These are phyloP conservation scores for Chaetophractus vellerosus DNA, from an alignment of 2,797 vertebrate genomes.

Conservation along the genomic window DNA sequence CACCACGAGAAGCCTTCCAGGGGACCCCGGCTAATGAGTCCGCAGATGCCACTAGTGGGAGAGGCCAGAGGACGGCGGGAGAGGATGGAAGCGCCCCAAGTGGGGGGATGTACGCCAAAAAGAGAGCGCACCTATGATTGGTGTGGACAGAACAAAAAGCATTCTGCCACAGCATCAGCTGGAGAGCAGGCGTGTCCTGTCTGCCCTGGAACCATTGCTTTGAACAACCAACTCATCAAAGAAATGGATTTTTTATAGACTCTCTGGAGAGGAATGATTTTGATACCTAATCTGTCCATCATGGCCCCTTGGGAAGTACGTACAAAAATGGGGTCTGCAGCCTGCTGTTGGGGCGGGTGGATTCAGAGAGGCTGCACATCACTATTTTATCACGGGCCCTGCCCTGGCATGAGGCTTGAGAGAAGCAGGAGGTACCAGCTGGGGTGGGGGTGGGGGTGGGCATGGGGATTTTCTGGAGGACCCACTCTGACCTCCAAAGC, in stretches of 20 bases:
- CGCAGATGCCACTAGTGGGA: background rate
- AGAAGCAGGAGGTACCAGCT: background rate
- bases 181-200: background rate
- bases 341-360: fast-evolving
- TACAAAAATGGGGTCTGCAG: background rate
- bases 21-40: background rate
- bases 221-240: slow-evolving; percentile 79
- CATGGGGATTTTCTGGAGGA: fast-evolving
- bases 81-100: background rate
- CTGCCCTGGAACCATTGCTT: slow-evolving; percentile 74
- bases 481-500: background rate
- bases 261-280: slow-evolving; percentile 63
- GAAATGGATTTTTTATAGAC: slow-evolving; percentile 46
- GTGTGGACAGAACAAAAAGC: slow-evolving; percentile 65
- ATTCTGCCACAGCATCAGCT: background rate
- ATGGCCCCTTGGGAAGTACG: slow-evolving; percentile 52
- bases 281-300: slow-evolving; percentile 2
- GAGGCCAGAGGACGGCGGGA: background rate
- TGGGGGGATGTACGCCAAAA: background rate
- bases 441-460: too few species aligned
- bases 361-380: too few species aligned
- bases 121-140: background rate
- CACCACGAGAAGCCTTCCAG: background rate
- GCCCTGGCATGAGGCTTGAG: background rate
- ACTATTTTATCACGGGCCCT: background rate